These are phyloP conservation scores for Stenurella melanura DNA, from an alignment of 2,888 invertebrate genomes.

Conservation along the genomic window DNA sequence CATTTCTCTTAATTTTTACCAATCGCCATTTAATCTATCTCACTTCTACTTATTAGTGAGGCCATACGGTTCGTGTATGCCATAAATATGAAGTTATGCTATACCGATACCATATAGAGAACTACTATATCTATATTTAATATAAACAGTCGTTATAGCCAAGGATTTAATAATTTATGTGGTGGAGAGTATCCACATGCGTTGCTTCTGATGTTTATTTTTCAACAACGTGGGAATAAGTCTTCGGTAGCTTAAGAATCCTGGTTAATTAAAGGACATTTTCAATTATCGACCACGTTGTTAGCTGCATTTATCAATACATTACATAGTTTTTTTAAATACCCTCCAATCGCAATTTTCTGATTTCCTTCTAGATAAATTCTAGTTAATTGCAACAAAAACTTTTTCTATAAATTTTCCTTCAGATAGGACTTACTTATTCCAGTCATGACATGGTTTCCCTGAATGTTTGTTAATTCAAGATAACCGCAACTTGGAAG, in stretches of 20 bases:
- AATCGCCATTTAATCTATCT: conserved; percentile 64
- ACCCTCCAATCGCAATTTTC: conserved; percentile 53
- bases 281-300: conserved; percentile 66
- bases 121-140: conserved; percentile 64
- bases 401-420: conserved; percentile 50
- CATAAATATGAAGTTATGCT: conserved; percentile 62
- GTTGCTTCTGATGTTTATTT: conserved; percentile 47
- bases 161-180: conserved; percentile 63
- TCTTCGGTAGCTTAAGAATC: conserved; percentile 64
- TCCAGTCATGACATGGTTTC: conserved; percentile 38
- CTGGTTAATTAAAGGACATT: conserved; percentile 67
- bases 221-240: conserved; percentile 56
- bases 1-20: conserved; percentile 71
- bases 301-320: conserved; percentile 64
- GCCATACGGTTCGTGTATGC: conserved; percentile 45
- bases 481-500: not conserved
- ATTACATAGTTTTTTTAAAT: conserved; percentile 59
- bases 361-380: conserved; percentile 56
- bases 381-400: conserved; percentile 53
- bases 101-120: conserved; percentile 60
- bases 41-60: conserved; percentile 58
- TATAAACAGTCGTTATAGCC: conserved; percentile 63
- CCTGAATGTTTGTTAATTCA: conserved; percentile 26
- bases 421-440: conserved; percentile 46
- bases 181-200: conserved; percentile 58